A percentile compares a stretch with the other conserved stretches of the same genome.
Conservation (phyloP, 2,113 vertebrate genomes). For the Ahaetulla prasina region DNA sequence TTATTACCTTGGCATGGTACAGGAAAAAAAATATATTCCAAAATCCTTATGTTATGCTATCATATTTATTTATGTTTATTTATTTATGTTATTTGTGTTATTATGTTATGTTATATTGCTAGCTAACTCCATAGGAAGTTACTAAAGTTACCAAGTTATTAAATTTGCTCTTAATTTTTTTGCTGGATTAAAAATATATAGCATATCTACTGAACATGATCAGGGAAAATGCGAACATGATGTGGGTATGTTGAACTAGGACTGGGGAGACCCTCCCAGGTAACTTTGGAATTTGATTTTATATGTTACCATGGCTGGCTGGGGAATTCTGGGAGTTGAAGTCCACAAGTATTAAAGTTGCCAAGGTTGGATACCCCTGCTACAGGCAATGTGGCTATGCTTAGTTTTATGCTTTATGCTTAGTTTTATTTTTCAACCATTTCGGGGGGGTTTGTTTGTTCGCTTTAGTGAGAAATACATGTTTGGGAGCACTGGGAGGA, state of each 20-base stretch:
- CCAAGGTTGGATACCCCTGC: neutral
- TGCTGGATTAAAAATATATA: neutral
- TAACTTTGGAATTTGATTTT: neutral
- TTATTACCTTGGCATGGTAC: neutral
- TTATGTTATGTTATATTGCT: too few species aligned
- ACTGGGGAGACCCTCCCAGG: neutral
- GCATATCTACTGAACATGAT: neutral
- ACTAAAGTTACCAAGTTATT: neutral
- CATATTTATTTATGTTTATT: too few species aligned
- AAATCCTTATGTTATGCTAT: neutral
- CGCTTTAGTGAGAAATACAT: neutral
- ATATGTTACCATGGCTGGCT: neutral
- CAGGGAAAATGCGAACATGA: neutral
- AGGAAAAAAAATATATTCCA: neutral
- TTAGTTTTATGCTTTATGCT: neutral
- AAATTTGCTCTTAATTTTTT: neutral
- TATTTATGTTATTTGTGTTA: too few species aligned
- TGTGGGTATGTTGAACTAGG: neutral
- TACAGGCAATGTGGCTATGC: neutral
- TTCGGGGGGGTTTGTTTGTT: neutral
- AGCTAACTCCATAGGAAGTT: neutral
- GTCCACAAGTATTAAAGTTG: neutral
- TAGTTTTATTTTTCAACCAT: neutral
- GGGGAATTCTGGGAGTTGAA: neutral
- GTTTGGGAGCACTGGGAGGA: neutral